A percentile compares a stretch with the other conserved stretches of the same genome.
phyloP scores from a whole-genome alignment of 2,888 invertebrate species.

The Ennomos fuscantarius region DNA sequence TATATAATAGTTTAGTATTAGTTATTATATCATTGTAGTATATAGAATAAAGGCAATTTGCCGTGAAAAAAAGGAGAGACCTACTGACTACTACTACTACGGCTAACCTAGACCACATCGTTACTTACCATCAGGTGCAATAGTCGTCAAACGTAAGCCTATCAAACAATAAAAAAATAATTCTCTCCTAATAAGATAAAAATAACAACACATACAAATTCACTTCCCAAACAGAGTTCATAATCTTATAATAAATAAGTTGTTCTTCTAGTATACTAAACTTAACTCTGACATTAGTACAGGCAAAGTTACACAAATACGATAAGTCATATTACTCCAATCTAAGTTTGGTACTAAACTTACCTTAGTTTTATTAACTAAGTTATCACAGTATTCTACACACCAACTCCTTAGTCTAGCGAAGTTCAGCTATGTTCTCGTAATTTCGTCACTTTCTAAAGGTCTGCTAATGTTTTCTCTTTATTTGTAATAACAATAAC shows the following conservation, averaged over 20 bases:
- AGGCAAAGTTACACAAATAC: slow-evolving; percentile 7
- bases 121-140: too few relatives aligned
- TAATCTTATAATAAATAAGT: neutral
- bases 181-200: neutral
- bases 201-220: neutral
- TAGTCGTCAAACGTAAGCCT: too few relatives aligned
- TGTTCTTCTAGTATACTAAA: slow-evolving; percentile 3
- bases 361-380: too few relatives aligned
- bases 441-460: slow-evolving; percentile 17
- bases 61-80: too few relatives aligned
- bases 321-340: slow-evolving; percentile 14
- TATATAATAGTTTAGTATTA: too few relatives aligned
- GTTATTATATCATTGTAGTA: too few relatives aligned
- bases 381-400: neutral
- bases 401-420: neutral
- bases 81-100: too few relatives aligned
- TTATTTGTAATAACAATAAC: slow-evolving; percentile 42
- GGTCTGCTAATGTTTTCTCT: slow-evolving; percentile 35
- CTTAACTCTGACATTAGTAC: neutral
- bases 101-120: too few relatives aligned
- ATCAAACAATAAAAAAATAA: too few relatives aligned
- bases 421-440: slow-evolving; percentile 27
- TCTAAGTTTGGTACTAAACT: neutral
- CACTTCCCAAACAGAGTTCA: neutral
- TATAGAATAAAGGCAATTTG: too few relatives aligned